Evolutionary conservation across 2,113 vertebrate species (phyloP).

Genomic region (Ascaphus truei): DNA sequence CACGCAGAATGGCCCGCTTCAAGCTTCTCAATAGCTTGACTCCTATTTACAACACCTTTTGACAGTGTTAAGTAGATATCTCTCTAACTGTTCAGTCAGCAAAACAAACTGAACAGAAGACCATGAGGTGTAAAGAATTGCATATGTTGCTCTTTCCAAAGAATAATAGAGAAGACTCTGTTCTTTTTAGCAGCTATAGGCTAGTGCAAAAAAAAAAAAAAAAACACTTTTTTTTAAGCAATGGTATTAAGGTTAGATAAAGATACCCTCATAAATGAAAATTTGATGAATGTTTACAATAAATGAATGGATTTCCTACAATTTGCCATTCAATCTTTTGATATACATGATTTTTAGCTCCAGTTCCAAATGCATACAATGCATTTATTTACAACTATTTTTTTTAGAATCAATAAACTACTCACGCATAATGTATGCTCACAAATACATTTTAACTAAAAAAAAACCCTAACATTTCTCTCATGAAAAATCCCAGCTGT

Average conservation of each 20-base stretch:
- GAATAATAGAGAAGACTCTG: constrained; percentile 22
- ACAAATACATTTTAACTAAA: too few species aligned
- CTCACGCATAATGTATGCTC: too few species aligned
- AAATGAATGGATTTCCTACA: too few species aligned
- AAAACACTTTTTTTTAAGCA: not conserved
- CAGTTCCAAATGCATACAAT: too few species aligned
- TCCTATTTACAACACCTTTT: constrained; percentile 70
- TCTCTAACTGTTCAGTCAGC: constrained; percentile 67
- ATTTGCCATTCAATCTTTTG: too few species aligned
- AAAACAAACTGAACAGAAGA: constrained; percentile 57
- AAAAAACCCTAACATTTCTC: too few species aligned
- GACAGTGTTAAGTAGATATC: constrained; percentile 76
- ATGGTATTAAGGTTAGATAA: not conserved
- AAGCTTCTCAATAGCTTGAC: constrained; percentile 42
- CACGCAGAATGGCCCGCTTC: constrained; percentile 66
- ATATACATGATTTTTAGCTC: too few species aligned
- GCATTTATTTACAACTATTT: too few species aligned
- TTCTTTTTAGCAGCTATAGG: constrained; percentile 9
- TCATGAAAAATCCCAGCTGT: too few species aligned
- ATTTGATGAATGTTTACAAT: too few species aligned
- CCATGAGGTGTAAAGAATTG: constrained; percentile 37
- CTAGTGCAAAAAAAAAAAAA: not conserved
- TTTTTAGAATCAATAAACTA: too few species aligned
- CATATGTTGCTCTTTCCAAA: constrained; percentile 20
- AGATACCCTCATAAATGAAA: not conserved